Evolutionary conservation across 2,113 vertebrate genomes (phyloP).

Genomic region (Mus spicilegus): DNA sequence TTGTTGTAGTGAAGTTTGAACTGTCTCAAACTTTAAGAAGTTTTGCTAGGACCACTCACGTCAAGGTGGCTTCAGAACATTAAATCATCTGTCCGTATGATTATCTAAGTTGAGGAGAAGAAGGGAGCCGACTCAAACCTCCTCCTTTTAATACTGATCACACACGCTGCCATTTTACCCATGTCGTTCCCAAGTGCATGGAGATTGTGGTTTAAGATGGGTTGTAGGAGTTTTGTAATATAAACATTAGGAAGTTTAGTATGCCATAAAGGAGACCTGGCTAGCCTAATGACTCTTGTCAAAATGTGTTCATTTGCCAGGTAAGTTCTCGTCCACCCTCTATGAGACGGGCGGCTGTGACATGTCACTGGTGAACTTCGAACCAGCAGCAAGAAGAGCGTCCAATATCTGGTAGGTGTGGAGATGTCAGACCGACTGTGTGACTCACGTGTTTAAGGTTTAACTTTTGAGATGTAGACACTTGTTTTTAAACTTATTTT

Average conservation of each 20-base stretch:
- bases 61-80: constrained; percentile 5
- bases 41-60: neutral
- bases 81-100: neutral
- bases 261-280: constrained; percentile 38
- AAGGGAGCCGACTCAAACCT: neutral
- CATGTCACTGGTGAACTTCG: constrained; percentile 98
- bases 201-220: constrained; percentile 53
- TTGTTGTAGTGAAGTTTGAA: constrained; percentile 18
- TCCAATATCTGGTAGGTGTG: constrained; percentile 97
- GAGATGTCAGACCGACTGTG: constrained; percentile 74
- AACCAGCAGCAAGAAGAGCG: constrained; percentile 97
- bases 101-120: neutral
- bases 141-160: neutral
- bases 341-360: constrained; percentile 97
- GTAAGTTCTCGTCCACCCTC: constrained; percentile 96
- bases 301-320: constrained; percentile 86
- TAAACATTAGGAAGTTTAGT: constrained; percentile 64
- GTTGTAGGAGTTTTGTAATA: constrained; percentile 34
- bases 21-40: constrained; percentile 37
- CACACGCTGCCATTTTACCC: neutral
- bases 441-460: constrained; percentile 55
- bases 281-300: constrained; percentile 76
- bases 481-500: neutral
- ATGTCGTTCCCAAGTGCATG: constrained; percentile 40
- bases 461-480: neutral